Evolutionary conservation across 2,888 invertebrate species (phyloP), one percentile per base, ranked within the genome.

Genomic region (Nowickia ferox): DNA sequence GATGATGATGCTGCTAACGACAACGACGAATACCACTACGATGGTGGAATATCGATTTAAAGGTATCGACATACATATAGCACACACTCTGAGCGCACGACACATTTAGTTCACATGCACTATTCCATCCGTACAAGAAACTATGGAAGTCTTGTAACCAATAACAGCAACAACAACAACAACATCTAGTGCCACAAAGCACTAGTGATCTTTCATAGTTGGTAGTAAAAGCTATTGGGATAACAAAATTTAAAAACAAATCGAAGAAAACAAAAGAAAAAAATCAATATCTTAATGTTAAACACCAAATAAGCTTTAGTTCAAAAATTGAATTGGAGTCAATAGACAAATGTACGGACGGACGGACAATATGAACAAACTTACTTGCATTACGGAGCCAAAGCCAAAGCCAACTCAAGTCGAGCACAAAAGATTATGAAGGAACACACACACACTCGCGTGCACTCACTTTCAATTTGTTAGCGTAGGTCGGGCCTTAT

Each of bases 271-370:
- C 38, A 51, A 22, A 30, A 66, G 30, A 19, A 53, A 42, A 53
- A 44, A 65, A 65, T 75, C 76, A 85, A 86, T 86, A 86, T 86
- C 86, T 86, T 86, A 86, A 86, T 86, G 86, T 57, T 83, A 72
- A 84, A 78, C 79, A 76, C 83, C 79, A 80, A 83, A 80, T 83
- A 86, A 83, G 86, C 83, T 86, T 86, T 57, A 78, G 83, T 84
- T 83, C 42, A 76, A 80, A 76, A 76, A 71, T 38, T 83, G 44
- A 72, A 83, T 79, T 72, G 42, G 68, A 83, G 75, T 80, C 86
- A 80, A 86, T 82, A 82, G 82, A 68, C 76, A 72, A 55, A 59
- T 48, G 46, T 30, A 48, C 11, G 17, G 42, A 55, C 77, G 61
- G 40, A 48, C 11, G 22, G 42, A 61, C 55, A 53, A 38, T 30